Conservation (phyloP, 1,140 invertebrate genomes). For the Dinothrombium tinctorium region DNA sequence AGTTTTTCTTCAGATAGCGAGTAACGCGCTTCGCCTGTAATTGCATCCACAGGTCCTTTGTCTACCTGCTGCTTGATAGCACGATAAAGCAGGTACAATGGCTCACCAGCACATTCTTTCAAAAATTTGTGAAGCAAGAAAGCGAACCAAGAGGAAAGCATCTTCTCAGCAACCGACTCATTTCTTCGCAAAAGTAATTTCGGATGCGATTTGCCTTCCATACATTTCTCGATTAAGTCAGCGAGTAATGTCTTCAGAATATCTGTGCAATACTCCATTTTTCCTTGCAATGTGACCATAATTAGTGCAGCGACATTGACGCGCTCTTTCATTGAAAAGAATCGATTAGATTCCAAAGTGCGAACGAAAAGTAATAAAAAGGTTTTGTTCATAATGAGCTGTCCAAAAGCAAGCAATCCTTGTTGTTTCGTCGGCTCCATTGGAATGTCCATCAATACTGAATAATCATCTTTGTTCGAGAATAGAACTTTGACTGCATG, state of each 20-base stretch:
- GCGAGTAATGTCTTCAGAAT: constrained; percentile 88
- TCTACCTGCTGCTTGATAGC: constrained; percentile 98
- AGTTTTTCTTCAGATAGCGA: constrained; percentile 95
- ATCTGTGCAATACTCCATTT: constrained; percentile 98
- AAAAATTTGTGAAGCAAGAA: constrained; percentile 93
- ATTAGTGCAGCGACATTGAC: constrained; percentile 96
- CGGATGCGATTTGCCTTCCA: constrained; percentile 93
- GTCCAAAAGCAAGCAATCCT: constrained; percentile 74
- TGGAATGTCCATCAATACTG: constrained; percentile 30
- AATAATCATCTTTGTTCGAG: constrained; percentile 54
- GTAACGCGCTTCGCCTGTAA: constrained; percentile 90
- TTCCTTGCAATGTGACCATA: constrained; percentile 94
- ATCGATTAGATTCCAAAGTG: constrained; percentile 86
- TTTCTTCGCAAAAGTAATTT: constrained; percentile 79
- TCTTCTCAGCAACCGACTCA: constrained; percentile 96
- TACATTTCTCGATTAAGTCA: constrained; percentile 92
- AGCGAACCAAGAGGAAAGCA: constrained; percentile 97
- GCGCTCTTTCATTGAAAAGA: constrained; percentile 63
- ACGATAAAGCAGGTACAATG: constrained; percentile 86
- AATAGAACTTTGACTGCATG: constrained; percentile 98
- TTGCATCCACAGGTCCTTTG: constrained; percentile 92
- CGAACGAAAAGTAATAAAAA: constrained; percentile 88
- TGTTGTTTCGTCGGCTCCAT: constrained; percentile 71
- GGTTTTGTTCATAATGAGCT: constrained; percentile 92
- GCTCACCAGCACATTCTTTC: constrained; percentile 84